Base-by-base conservation (phyloP, 2,888 invertebrate species). In the Erebia palarica region DNA sequence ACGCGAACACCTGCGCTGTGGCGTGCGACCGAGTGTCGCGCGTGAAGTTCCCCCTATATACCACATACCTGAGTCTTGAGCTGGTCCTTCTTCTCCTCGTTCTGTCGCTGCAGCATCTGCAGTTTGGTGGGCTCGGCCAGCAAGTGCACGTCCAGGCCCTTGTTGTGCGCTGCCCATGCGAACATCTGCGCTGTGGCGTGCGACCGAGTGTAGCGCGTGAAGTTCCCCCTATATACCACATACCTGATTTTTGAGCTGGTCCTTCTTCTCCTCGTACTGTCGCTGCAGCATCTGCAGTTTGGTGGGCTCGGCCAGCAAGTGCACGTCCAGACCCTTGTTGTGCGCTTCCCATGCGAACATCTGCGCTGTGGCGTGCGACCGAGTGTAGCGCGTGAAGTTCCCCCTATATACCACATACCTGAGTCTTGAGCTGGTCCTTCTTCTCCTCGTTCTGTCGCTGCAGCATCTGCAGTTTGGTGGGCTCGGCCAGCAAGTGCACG, bases 341-440 rank as follows among this genome's bases (percentile, higher is more conserved):
- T n/a, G n/a, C n/a, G n/a, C n/a, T n/a, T n/a, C 98, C 99, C 99
- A 99, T 3, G 99, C 99, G 94, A 99, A 99, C 83, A 98, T 85
- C 86, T 99, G n/a, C n/a, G n/a, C n/a, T n/a, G 95, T 95, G 1
- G 98, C 97, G 89, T 99, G 99, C 72, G 96, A 95, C 57, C 95
- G 94, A 0, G 99, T 99, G 90, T 99, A 99, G 13, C 99, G 99
- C 55, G 97, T 16, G n/a, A 44, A 47, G 47, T 36, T 36, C 49
- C 14, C 14, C 14, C 4, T 51, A 51, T 47, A 49, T 49, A 49
- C n/a, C 36, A 61, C 60, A 16, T 55, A 57, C 95, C 86, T 96
- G 95, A 13, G 96, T 96, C 90, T 99, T 98, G 78, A 98, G 96
- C 78, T 97, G 96, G 55, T 97, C 97, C 85, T 98, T 98, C 86